These are phyloP conservation scores for Ariopsis seemanni DNA, from an alignment of 2,113 vertebrate species.

Conservation along the genomic window DNA sequence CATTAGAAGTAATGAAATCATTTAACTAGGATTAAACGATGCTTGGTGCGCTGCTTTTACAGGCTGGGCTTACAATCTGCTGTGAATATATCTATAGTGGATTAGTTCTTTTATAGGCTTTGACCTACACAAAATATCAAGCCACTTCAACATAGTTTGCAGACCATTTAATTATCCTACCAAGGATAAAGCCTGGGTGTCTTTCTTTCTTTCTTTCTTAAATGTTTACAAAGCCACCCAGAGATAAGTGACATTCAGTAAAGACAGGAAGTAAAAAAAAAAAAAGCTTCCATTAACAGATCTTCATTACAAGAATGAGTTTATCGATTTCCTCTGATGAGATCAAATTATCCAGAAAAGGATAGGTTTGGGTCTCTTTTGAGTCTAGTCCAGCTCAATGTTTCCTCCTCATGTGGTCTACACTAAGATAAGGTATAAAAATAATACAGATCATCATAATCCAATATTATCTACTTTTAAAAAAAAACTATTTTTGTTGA, in stretches of 20 bases:
- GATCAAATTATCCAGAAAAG: neutral
- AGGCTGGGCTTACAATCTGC: neutral
- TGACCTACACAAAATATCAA: neutral
- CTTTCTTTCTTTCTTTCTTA: too few species aligned
- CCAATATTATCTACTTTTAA: neutral
- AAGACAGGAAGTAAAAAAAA: neutral
- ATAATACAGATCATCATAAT: neutral
- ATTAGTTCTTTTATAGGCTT: neutral
- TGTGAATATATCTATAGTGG: neutral
- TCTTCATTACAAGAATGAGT: neutral
- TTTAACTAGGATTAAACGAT: neutral
- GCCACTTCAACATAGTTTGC: neutral
- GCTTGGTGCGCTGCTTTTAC: neutral
- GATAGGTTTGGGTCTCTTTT: neutral
- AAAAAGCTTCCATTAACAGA: too few species aligned
- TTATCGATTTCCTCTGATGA: neutral
- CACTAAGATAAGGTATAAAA: neutral
- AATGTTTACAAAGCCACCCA: neutral
- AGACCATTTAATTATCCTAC: neutral
- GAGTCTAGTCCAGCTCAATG: too few species aligned
- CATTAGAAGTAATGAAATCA: neutral
- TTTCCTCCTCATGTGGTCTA: neutral
- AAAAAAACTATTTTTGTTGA: neutral
- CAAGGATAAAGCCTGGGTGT: neutral
- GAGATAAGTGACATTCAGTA: neutral